Conservation (phyloP, 2,888 invertebrate genomes). For the Xestia c-nigrum region DNA sequence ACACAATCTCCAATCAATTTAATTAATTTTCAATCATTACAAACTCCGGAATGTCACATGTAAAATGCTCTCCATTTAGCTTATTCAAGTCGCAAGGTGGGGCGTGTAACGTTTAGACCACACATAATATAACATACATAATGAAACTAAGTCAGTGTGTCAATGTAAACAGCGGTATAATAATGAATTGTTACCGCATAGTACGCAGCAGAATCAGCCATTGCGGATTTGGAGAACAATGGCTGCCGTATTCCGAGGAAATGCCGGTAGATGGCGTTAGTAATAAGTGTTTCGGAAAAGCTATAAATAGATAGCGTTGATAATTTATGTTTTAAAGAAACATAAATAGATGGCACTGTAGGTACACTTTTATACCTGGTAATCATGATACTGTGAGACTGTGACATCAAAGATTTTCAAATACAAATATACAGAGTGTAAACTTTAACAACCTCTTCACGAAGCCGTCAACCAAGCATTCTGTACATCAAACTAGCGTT, state of each 20-base stretch:
- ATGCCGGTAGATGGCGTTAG: conserved; percentile 39
- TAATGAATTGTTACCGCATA: conserved; percentile 55
- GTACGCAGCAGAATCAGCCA: conserved; percentile 19
- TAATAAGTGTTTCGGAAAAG: not conserved
- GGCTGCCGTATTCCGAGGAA: conserved; percentile 17
- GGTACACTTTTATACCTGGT: too few species aligned
- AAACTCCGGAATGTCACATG: not conserved
- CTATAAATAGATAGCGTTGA: conserved; percentile 23
- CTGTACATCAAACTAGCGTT: too few species aligned
- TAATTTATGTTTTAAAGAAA: not conserved
- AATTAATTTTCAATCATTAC: conserved; percentile 10
- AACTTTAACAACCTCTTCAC: too few species aligned
- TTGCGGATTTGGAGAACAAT: conserved; percentile 41
- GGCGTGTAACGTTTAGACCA: conserved; percentile 24
- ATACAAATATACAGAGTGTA: too few species aligned
- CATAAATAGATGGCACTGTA: conserved; percentile 3
- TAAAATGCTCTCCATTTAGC: conserved; percentile 7
- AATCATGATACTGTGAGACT: too few species aligned
- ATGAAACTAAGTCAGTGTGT: conserved; percentile 61
- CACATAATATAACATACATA: conserved; percentile 32
- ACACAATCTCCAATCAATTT: not conserved
- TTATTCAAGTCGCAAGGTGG: conserved; percentile 10
- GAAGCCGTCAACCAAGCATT: too few species aligned
- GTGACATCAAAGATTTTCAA: too few species aligned
- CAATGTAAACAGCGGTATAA: conserved; percentile 55